These are phyloP conservation scores for Amblyornis subalaris DNA, from an alignment of 2,113 vertebrate species.

Conservation along the genomic window DNA sequence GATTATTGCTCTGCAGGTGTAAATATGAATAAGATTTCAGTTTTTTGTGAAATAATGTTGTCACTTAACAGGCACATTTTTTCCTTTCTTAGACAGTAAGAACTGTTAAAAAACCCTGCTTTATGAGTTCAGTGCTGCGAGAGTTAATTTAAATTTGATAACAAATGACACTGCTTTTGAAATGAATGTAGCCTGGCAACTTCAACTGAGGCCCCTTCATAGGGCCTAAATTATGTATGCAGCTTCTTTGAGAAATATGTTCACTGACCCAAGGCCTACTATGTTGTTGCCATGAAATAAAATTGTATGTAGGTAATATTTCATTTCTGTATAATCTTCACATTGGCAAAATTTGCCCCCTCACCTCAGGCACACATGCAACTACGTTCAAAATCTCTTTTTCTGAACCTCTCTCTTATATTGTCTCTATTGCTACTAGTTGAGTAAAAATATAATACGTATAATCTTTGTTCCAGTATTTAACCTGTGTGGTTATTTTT, in stretches of 20 bases:
- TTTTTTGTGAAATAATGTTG: not conserved
- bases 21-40: not conserved
- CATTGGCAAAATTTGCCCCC: not conserved
- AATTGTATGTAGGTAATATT: slow-evolving; percentile 52
- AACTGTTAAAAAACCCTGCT: too few relatives aligned
- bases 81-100: not conserved
- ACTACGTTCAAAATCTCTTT: not conserved
- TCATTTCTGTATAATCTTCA: slow-evolving; percentile 48
- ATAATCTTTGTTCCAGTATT: not conserved
- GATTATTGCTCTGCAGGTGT: not conserved
- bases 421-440: slow-evolving; percentile 3
- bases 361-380: not conserved
- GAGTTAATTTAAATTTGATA: slow-evolving; percentile 76
- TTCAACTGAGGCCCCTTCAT: slow-evolving; percentile 65
- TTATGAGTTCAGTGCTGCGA: slow-evolving; percentile 60
- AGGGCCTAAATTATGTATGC: slow-evolving; percentile 73
- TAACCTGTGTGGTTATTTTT: not conserved
- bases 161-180: slow-evolving; percentile 68
- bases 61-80: not conserved
- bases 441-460: slow-evolving; percentile 14
- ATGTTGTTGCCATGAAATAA: slow-evolving; percentile 67
- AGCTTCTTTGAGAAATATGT: slow-evolving; percentile 75
- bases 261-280: slow-evolving; percentile 69
- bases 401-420: not conserved
- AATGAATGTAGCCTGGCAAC: slow-evolving; percentile 72